Conservation (phyloP, 1,140 invertebrate genomes). For the Lordiphosa clarofinis region DNA sequence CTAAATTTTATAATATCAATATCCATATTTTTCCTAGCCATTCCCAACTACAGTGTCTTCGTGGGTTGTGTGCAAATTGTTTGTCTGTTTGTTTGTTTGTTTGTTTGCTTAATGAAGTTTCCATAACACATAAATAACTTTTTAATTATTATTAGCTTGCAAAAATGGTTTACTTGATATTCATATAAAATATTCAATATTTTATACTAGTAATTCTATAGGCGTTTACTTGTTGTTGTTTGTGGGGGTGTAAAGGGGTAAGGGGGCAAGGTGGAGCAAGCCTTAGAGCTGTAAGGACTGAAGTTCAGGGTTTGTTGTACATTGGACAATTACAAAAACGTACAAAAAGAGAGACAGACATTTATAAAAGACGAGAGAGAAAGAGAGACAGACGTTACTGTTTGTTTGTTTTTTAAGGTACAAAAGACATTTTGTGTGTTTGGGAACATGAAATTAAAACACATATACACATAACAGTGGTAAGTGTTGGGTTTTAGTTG, state of each 20-base stretch:
- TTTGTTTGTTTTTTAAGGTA: slow-evolving; percentile 18
- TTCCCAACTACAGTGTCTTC: slow-evolving; percentile 7
- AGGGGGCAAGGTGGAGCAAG: slow-evolving; percentile 41
- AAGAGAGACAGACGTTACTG: slow-evolving; percentile 11
- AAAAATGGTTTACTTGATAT: slow-evolving; percentile 8
- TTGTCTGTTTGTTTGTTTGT: slow-evolving; percentile 46
- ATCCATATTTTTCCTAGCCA: not conserved
- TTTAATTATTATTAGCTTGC: slow-evolving; percentile 19
- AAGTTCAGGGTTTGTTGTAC: slow-evolving; percentile 16
- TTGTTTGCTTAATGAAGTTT: slow-evolving; percentile 1
- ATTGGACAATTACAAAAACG: slow-evolving; percentile 63
- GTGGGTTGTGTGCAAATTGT: slow-evolving; percentile 25
- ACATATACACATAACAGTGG: slow-evolving; percentile 79
- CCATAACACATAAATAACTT: slow-evolving; percentile 4
- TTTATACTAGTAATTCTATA: slow-evolving; percentile 50
- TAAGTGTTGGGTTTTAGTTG: slow-evolving; percentile 39
- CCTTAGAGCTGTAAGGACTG: slow-evolving; percentile 58
- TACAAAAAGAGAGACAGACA: slow-evolving; percentile 24
- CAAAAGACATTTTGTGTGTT: slow-evolving; percentile 58
- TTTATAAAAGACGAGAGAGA: slow-evolving; percentile 32
- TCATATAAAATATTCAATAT: slow-evolving; percentile 9
- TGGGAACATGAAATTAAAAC: slow-evolving; percentile 75
- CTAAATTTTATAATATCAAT: no score
- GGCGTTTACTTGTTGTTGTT: slow-evolving; percentile 68
- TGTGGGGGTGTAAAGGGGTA: not conserved